These are phyloP conservation scores for Pachycephala philippinensis DNA, from an alignment of 2,113 vertebrate genomes.

Conservation along the genomic window DNA sequence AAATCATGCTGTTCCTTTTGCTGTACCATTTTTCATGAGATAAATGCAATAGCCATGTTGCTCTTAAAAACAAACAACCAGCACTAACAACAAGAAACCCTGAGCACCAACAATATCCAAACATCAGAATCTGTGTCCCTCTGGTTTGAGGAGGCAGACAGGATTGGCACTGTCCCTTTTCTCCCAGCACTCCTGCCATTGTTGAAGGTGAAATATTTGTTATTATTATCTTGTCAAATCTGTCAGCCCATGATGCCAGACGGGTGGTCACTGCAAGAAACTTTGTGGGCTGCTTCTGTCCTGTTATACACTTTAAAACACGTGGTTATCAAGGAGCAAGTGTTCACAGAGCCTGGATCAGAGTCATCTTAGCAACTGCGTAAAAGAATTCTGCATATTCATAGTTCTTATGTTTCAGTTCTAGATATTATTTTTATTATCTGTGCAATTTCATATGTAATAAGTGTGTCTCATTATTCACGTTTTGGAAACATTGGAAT, in stretches of 20 bases:
- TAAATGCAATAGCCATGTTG: not conserved
- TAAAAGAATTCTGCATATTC: not conserved
- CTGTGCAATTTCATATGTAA: not conserved
- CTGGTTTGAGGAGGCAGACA: not conserved
- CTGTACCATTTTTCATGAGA: not conserved
- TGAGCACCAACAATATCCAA: not conserved
- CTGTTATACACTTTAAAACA: not conserved
- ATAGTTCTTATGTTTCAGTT: not conserved
- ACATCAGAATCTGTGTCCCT: not conserved
- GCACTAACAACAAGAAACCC: not conserved
- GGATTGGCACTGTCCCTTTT: not conserved
- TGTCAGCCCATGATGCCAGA: not conserved
- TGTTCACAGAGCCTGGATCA: not conserved
- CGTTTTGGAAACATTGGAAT: fast-evolving
- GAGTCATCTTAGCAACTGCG: not conserved
- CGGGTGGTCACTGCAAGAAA: not conserved
- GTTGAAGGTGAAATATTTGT: not conserved
- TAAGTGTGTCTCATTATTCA: not conserved
- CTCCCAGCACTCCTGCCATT: not conserved
- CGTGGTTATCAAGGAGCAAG: not conserved
- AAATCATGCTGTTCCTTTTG: not conserved
- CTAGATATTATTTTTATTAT: not conserved
- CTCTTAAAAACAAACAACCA: not conserved
- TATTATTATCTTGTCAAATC: not conserved
- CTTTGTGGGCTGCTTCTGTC: not conserved